These are phyloP conservation scores for Tauraco hartlaubi DNA, from an alignment of 2,797 vertebrate genomes.

Conservation along the genomic window DNA sequence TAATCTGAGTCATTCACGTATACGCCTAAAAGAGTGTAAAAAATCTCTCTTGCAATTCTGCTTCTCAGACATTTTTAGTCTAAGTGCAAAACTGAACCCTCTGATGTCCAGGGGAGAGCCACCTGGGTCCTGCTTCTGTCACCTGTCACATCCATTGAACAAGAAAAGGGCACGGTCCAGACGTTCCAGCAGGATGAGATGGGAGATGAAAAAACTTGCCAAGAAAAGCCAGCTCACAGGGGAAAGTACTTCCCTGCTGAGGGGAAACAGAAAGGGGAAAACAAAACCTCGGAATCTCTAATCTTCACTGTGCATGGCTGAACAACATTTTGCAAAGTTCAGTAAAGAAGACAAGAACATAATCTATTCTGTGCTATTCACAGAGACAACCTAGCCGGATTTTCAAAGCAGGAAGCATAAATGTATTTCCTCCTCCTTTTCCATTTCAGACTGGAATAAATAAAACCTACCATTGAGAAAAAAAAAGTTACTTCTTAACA, in stretches of 20 bases:
- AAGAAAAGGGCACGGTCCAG: neutral
- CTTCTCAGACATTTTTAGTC: neutral
- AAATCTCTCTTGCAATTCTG: neutral
- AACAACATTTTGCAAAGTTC: neutral
- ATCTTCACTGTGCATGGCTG: neutral
- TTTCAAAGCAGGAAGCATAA: neutral
- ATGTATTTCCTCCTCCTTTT: neutral
- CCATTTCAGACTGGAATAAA: neutral
- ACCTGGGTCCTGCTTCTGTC: neutral
- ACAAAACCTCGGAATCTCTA: neutral
- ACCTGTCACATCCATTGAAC: neutral
- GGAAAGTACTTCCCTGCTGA: neutral
- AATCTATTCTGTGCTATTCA: neutral
- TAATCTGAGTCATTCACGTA: neutral
- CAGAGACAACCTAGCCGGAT: neutral
- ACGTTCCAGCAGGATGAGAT: neutral
- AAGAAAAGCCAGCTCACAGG: neutral
- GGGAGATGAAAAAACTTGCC: neutral
- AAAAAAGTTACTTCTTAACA: neutral
- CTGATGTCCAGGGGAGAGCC: neutral
- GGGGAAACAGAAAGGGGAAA: neutral
- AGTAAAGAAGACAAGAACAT: neutral
- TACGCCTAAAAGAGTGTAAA: neutral
- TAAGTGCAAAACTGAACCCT: neutral
- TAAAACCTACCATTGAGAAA: neutral